Base-by-base conservation (phyloP, 2,888 invertebrate genomes). In the Vannuccia rotundouncinata region DNA sequence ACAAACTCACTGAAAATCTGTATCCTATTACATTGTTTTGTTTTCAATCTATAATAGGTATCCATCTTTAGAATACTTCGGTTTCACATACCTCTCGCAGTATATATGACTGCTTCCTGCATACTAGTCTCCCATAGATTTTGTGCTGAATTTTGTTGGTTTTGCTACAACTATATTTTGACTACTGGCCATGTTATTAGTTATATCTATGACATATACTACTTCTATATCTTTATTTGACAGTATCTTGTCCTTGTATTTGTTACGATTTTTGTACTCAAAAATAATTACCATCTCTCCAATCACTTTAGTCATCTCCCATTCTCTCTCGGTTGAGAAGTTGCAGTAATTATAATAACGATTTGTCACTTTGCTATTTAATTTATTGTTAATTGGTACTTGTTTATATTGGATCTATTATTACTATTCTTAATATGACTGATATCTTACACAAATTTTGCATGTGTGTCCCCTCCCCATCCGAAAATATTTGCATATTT, bases 361-460 rank as follows among this genome's bases (percentile, higher is more conserved):
- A 66, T 66, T n/a, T 13, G 10, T 13, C 66, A 5, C 66, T 13
- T 77, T 60, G n/a, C 59, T 77, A 77, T 77, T 77, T 31, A 45
- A 77, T 77, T 78, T 27, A 78, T 59, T 78, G 29, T 78, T 31
- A 77, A 59, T 59, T 77, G 31, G 31, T 60, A 60, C 29, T 78
- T 78, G 60, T 78, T 60, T 29, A 29, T 78, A 78, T 78, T 5
- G 5, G 5, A 22, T 2, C 5, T 66, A 5, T 10, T 29, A 74
- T 78, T 78, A 60, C 66, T 78, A 78, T 59, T 78, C 27, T 59
- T 78, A 77, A 2, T 78, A 45, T 45, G 25, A 59, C 66, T 59
- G 60, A 60, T 78, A 78, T 78, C 45, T n/a, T 31, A 5, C 45
- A 77, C 45, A 77, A 75, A 75, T 22, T 66, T 66, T 66, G 66